Conservation (phyloP, 2,888 invertebrate species). For the Melinopterus prodromus region DNA sequence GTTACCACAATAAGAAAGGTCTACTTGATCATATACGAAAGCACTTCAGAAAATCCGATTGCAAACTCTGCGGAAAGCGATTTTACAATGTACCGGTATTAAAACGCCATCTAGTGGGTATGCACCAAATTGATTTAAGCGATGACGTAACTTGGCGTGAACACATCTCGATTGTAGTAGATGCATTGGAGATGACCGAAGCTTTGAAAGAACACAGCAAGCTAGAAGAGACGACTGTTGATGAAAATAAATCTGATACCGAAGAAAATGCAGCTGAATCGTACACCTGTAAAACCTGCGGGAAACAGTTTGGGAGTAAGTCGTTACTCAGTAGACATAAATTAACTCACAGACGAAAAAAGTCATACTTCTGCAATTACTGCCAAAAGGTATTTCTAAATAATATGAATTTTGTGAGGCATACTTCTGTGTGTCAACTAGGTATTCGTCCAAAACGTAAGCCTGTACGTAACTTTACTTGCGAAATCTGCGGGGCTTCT, state of each 20-base stretch:
- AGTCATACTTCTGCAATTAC: neutral
- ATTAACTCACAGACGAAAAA: conserved; percentile 10
- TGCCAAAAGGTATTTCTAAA: conserved; percentile 13
- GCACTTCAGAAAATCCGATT: neutral
- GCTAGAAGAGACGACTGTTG: neutral
- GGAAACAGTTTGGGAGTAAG: neutral
- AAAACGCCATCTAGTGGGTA: neutral
- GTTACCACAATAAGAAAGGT: neutral
- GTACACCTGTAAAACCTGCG: conserved; percentile 6
- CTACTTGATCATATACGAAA: neutral
- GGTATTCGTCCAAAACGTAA: neutral
- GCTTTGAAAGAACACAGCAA: neutral
- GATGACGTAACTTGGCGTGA: neutral
- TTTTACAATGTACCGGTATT: neutral
- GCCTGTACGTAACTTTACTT: neutral
- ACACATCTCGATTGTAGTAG: neutral
- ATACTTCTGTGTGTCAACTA: neutral
- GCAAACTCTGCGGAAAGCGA: neutral
- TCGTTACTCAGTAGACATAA: conserved; percentile 10
- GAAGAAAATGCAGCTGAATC: neutral
- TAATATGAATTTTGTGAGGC: neutral
- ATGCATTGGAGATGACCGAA: neutral
- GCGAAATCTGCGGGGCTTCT: conserved; percentile 9
- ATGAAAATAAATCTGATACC: neutral
- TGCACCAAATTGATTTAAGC: neutral